Percentiles rank a stretch among this genome's conserved stretches.
phyloP scores from a whole-genome alignment of 1,140 invertebrate genomes.

The Nephila pilipes region DNA sequence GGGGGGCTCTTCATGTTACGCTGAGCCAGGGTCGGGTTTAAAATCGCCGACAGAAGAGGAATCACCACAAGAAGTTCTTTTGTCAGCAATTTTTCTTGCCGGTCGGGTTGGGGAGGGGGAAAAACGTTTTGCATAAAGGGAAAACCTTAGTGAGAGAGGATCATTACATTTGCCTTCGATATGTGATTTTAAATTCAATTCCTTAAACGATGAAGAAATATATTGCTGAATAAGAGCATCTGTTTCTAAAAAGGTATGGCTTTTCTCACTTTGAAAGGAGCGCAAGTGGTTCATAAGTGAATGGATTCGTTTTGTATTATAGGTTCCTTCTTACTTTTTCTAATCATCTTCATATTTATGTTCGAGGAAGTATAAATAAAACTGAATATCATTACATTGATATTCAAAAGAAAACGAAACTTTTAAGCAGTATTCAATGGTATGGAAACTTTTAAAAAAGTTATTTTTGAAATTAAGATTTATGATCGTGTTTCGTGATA shows the following conservation, averaged over 20 bases:
- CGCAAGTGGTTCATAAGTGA: neutral
- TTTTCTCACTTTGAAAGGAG: neutral
- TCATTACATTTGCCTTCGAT: constrained; percentile 59
- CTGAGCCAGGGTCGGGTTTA: constrained; percentile 54
- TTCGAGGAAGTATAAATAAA: neutral
- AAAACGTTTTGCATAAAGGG: constrained; percentile 48
- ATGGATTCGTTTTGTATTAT: neutral
- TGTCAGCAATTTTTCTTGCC: constrained; percentile 66
- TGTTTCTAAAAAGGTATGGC: constrained; percentile 34
- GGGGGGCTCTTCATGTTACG: neutral
- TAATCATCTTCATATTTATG: neutral
- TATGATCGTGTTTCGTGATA: too few relatives aligned
- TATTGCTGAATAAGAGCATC: constrained; percentile 48
- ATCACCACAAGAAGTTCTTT: constrained; percentile 59
- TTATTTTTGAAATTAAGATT: too few relatives aligned
- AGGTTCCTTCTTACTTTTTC: neutral
- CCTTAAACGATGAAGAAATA: constrained; percentile 22
- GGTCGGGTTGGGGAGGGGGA: neutral
- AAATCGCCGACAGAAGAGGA: constrained; percentile 67
- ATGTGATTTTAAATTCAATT: constrained; percentile 74
- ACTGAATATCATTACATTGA: neutral
- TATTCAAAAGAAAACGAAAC: neutral
- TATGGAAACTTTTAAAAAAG: neutral
- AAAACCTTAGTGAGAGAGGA: constrained; percentile 5
- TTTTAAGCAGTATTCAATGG: neutral